Evolutionary conservation across 2,888 invertebrate genomes (phyloP), one percentile per base, ranked within the genome.

Genomic region (Brachyopa scutellaris): DNA sequence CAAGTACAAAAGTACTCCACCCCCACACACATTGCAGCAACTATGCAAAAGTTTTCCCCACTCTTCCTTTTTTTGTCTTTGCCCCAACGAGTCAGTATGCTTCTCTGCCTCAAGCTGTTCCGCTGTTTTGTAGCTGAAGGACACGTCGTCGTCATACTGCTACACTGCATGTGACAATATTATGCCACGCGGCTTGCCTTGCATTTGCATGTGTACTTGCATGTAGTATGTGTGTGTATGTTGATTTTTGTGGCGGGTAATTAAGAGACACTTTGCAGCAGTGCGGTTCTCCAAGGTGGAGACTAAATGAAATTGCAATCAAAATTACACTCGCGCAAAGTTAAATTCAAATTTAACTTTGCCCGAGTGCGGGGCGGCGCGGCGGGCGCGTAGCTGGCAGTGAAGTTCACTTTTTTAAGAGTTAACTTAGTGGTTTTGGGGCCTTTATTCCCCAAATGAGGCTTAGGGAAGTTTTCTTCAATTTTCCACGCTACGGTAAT

Each of bases 251-350:
- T 45, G 72, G 51, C 51, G 36, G 72, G 45, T 62, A 73, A 73
- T 73, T 73, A 73, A 72, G 62, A 62, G 55, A 73, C 72, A 73
- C 72, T 55, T 53, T 55, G 70, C 45, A 23, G 72, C 51, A 40
- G 26, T 49, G 51, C 21, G 33, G 42, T 17, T 31, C 59, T 51
- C 11, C 36, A 59, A 57, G 26, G 55, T 45, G 69, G 26, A 31
- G 15, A 49, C 59, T 62, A 45, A 73, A 73, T 62, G 45, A 62
- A 73, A 53, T 62, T 47, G 62, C 72, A 73, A 73, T 73, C 42
- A 55, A 40, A 73, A 55, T 73, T 61, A 36, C 23, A 62, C 45
- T 73, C 53, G 19, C n/a, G n/a, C n/a, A n/a, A n/a, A n/a, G n/a
- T 61, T 23, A 40, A 26, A 40, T 51, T 61, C 31, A 40, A 26